A percentile compares a stretch with the other conserved stretches of the same genome.
Conservation (phyloP, 2,888 invertebrate genomes). For the Leptopilina myrica region DNA sequence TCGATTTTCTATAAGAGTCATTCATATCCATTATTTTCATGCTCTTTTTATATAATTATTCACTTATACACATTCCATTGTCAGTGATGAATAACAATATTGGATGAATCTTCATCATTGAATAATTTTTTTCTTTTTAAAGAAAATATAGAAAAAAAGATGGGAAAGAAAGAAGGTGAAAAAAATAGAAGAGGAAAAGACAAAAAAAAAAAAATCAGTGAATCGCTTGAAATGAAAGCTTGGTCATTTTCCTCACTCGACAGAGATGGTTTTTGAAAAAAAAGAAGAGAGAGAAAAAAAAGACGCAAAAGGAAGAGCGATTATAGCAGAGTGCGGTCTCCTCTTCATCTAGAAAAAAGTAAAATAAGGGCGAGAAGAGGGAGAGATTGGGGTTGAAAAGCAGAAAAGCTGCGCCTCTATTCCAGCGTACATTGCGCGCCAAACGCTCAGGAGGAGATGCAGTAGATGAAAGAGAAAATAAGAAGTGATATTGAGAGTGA, state of each 20-base stretch:
- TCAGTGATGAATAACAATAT: neutral
- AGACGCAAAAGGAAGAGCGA: conserved; percentile 10
- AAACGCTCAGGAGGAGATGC: conserved; percentile 21
- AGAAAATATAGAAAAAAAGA: no score
- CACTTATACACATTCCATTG: conserved; percentile 4
- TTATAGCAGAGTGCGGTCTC: conserved; percentile 30
- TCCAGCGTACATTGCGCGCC: conserved; percentile 9
- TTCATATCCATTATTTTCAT: conserved; percentile 3
- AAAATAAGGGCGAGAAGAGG: conserved; percentile 16
- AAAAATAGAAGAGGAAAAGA: neutral
- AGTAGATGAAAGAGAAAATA: conserved; percentile 22
- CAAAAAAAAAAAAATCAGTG: conserved; percentile 15
- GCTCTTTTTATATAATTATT: neutral
- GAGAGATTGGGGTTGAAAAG: neutral
- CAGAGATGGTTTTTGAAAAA: conserved; percentile 25
- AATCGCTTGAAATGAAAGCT: conserved; percentile 14
- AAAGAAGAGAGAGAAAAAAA: conserved; percentile 15
- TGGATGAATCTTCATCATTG: neutral
- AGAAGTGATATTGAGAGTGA: conserved; percentile 7
- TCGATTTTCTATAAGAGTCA: neutral
- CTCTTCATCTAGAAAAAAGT: conserved; percentile 27
- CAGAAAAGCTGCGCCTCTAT: conserved; percentile 29
- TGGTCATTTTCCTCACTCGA: conserved; percentile 32
- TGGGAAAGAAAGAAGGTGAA: neutral
- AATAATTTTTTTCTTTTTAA: neutral